Evolutionary conservation across 1,140 invertebrate species (phyloP), one percentile per base, ranked within the genome.

Genomic region (Meloidogyne chitwoodi): DNA sequence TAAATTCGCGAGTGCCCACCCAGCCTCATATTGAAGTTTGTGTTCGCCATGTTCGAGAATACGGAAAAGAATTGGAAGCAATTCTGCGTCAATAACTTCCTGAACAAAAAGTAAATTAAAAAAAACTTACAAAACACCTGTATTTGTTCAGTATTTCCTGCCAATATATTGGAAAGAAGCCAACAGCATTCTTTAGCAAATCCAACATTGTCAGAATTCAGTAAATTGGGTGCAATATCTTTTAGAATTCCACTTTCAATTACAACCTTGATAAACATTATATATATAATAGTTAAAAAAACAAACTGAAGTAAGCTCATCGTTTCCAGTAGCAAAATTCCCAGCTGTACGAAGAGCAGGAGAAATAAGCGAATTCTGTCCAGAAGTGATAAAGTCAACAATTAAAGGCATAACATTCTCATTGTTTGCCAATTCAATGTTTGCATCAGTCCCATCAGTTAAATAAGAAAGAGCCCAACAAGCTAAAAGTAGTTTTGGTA

Each of bases 401-500:
- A 79, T 29, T 26, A 63, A 48, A 4, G 41, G 69, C 27, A 81
- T 63, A 44, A 68, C 14, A 56, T 56, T 56, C n/a, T n/a, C 19
- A 8, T 56, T 56, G 5, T 56, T n/a, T n/a, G 29, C 73, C 61
- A 77, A 16, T 61, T 27, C 26, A 64, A 82, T 83, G n/a, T 80
- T 44, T 0, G 68, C 72, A 56, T 82, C 80, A 19, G 77, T 41
- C 8, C 77, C 78, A 70, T 82, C 80, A 41, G 77, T 82, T 44
- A 83, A 38, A 38, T 82, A 82, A 31, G 78, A 80, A 34, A 82
- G 77, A 6, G 80, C 80, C 80, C 80, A 82, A 31, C 80, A 75
- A 41, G 66, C 67, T 62, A 64, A 8, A 63, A 66, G 38, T 63
- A 22, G 29, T 6, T 38, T 38, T 38, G 3, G 34, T 8, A 8